These are phyloP conservation scores for Tanypteryx hageni DNA, from an alignment of 2,888 invertebrate genomes.

Conservation along the genomic window DNA sequence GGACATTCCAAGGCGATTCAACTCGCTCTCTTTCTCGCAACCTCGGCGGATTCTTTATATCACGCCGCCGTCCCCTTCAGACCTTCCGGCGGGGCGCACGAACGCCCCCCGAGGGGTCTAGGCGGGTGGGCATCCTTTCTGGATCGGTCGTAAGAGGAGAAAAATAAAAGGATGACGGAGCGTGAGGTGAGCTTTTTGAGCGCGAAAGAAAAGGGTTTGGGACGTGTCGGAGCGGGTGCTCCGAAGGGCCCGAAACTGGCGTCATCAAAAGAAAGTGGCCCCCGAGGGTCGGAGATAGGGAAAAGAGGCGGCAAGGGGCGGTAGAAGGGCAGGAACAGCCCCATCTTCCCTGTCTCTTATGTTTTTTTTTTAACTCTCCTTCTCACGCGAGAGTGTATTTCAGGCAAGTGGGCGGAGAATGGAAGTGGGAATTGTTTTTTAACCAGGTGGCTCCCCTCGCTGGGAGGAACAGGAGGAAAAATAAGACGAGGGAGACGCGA, in stretches of 20 bases:
- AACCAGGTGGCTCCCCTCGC: constrained; percentile 18
- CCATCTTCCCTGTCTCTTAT: no score
- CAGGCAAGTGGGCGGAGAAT: background rate
- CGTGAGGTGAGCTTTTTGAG: background rate
- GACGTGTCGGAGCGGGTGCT: background rate
- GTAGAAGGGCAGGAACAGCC: no score
- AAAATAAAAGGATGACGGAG: background rate
- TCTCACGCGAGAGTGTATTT: no score
- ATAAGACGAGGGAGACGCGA: background rate
- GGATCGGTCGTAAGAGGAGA: background rate
- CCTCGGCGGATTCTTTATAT: background rate
- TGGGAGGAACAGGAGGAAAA: background rate
- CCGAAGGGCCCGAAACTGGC: background rate
- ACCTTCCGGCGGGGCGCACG: background rate
- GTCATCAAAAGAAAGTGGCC: background rate
- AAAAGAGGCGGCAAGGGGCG: background rate
- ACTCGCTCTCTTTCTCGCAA: background rate
- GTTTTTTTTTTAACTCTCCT: no score
- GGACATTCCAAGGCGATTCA: background rate
- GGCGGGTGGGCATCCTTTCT: background rate
- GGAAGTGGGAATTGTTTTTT: background rate
- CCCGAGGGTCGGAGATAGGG: background rate
- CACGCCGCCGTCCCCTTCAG: background rate
- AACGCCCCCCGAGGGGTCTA: background rate
- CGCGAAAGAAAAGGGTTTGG: background rate